A percentile compares a stretch with the other conserved stretches of the same genome.
These are phyloP conservation scores for Drosophila robusta DNA, from an alignment of 2,888 invertebrate genomes.

Conservation along the genomic window DNA sequence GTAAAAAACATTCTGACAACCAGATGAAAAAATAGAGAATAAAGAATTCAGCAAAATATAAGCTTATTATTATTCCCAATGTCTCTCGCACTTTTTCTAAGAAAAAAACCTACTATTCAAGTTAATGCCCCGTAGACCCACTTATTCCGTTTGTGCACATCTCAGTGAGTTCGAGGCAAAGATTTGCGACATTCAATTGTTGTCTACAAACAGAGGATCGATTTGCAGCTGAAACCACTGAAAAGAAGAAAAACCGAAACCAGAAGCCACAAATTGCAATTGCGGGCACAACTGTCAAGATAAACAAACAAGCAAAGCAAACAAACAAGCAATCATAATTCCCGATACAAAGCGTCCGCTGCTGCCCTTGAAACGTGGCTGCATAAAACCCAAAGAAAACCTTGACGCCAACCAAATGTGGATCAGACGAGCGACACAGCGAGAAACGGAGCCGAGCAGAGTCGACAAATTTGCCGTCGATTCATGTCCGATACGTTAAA, in stretches of 20 bases:
- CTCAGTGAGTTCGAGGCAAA: not conserved
- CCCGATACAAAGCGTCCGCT: conserved; percentile 8
- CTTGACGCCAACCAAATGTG: conserved; percentile 29
- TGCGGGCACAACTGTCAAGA: conserved; percentile 19
- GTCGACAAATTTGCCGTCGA: conserved; percentile 52
- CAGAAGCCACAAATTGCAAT: conserved; percentile 20
- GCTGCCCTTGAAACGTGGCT: conserved; percentile 40
- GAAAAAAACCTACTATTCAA: too few relatives aligned
- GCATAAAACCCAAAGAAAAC: conserved; percentile 6
- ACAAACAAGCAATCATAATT: conserved; percentile 8
- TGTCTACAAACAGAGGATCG: not conserved
- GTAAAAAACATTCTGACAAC: too few relatives aligned
- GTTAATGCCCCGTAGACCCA: too few relatives aligned
- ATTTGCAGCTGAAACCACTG: conserved; percentile 2
- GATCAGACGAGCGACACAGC: conserved; percentile 24
- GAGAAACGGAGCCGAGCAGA: conserved; percentile 12
- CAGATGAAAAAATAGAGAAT: too few relatives aligned
- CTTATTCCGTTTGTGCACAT: too few relatives aligned
- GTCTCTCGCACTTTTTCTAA: too few relatives aligned
- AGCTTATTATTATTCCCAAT: too few relatives aligned
- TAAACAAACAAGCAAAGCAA: conserved; percentile 8
- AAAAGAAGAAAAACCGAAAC: not conserved
- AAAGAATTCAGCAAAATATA: too few relatives aligned
- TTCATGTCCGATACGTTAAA: conserved; percentile 32
- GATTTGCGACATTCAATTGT: not conserved